Conservation (phyloP, 2,888 invertebrate species). For the Drosophila acutilabella region DNA sequence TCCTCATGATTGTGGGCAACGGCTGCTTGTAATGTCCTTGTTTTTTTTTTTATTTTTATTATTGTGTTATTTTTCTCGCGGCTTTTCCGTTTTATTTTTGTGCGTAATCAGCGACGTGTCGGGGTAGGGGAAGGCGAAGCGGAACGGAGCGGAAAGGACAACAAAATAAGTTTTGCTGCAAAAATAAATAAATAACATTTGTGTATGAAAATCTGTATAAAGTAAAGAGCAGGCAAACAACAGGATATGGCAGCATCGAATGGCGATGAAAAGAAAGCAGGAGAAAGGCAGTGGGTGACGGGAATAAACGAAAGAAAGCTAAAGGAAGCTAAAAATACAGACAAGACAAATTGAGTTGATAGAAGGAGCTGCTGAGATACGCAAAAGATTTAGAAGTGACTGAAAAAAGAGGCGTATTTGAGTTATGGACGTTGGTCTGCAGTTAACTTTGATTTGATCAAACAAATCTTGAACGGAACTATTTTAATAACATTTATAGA, state of each 20-base stretch:
- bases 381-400: neutral
- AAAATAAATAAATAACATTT: conserved; percentile 68
- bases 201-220: conserved; percentile 45
- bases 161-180: conserved; percentile 64
- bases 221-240: conserved; percentile 42
- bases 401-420: neutral
- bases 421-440: conserved; percentile 29
- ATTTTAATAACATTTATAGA: conserved; percentile 22
- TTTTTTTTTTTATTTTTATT: conserved; percentile 45
- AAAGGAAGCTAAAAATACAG: no score
- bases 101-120: conserved; percentile 51
- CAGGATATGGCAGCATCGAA: conserved; percentile 54
- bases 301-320: neutral
- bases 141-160: conserved; percentile 5
- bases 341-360: neutral
- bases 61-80: conserved; percentile 42
- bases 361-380: neutral
- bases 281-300: neutral
- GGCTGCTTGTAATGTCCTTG: conserved; percentile 65
- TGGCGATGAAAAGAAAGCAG: conserved; percentile 9
- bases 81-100: conserved; percentile 20
- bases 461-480: conserved; percentile 31
- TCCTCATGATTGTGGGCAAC: conserved; percentile 33
- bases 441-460: conserved; percentile 56
- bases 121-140: neutral